Evolutionary conservation across 2,888 invertebrate genomes (phyloP), one percentile per base, ranked within the genome.

Genomic region (Caenorhabditis wallacei): DNA sequence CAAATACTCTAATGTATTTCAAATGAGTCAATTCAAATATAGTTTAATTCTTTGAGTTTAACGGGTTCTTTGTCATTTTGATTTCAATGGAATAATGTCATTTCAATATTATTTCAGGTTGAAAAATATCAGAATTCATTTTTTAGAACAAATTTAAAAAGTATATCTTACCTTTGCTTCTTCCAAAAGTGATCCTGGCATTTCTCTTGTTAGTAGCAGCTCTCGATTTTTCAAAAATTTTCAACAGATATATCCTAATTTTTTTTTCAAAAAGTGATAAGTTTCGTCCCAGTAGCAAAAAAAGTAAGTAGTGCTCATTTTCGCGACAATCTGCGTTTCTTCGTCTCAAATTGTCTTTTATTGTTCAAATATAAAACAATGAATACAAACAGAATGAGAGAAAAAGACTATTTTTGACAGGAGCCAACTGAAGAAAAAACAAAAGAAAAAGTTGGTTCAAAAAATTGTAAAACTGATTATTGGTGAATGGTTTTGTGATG

Each of bases 301-400:
- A 66, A 59, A 64, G 72, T 74, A 53, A 74, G 64, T 54, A 30
- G 63, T 63, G 53, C 72, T 74, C 72, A 56, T 74, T 64, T 72
- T 74, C 63, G 53, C 66, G 22, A 64, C 43, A 40, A 64, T 61
- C 66, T 75, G 74, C 37, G 74, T 57, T 56, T 66, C 66, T 66
- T 18, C 40, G 37, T 57, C 74, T n/a, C 1, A 8, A 1, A 11
- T 48, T 22, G 7, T 57, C n/a, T 57, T 20, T 75, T n/a, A 35
- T 13, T 64, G 37, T 43, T 63, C 56, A 64, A 64, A 64, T 56
- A 63, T 64, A 53, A 74, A 54, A 64, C 72, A 70, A 66, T 66
- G 53, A 53, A 66, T 37, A 66, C 64, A 63, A 30, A 64, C 26
- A 40, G 46, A 61, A 40, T 10, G 51, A 56, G 46, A 46, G 4